Base-by-base conservation (phyloP, 2,113 vertebrate genomes). In the Eleginops maclovinus region DNA sequence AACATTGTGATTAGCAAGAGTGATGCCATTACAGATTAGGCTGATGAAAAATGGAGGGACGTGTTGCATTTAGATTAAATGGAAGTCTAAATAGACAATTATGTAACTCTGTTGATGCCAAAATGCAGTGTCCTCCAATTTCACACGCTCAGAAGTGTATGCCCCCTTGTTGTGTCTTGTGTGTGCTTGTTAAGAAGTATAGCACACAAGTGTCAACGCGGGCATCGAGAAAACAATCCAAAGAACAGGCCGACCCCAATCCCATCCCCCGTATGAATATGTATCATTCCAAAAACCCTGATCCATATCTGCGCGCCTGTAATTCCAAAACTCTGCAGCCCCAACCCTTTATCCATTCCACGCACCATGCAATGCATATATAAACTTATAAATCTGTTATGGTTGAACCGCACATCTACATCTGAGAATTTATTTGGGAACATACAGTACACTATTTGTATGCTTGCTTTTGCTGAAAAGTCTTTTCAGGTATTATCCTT, bases 251-350 rank as follows among this genome's bases (percentile, higher is more conserved):
- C 76, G 80, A 91, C 87, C 91, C 77, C 90, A 91, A 92, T 93
- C 90, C 90, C 69, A 84, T 84, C 75, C 83, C 92, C 86, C 83
- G 9, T 64, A 90, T 93, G 90, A 92, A 91, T 92, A 93, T 89
- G 85, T 87, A 93, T 91, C 83, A 80, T 81, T 85, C 74, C 86
- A 81, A 79, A 92, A 91, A 87, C 77, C 62, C 79, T 79, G 92
- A 91, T 93, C 87, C 91, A 83, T 91, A 93, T 93, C 88, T 87
- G 77, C 82, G 82, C 47, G 64, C 66, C 31, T 84, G 63, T 79
- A 75, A 88, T 81, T 90, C 83, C 79, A 77, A 36, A 90, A 88
- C 77, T 74, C 84, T 74, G 66, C 72, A 36, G 54, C 51, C 47
- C 69, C 50, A 61, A 55, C 54, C 67, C 65, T 19, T 6, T 74